Evolutionary conservation across 2,888 invertebrate genomes (phyloP).

Genomic region (Melinopterus prodromus): DNA sequence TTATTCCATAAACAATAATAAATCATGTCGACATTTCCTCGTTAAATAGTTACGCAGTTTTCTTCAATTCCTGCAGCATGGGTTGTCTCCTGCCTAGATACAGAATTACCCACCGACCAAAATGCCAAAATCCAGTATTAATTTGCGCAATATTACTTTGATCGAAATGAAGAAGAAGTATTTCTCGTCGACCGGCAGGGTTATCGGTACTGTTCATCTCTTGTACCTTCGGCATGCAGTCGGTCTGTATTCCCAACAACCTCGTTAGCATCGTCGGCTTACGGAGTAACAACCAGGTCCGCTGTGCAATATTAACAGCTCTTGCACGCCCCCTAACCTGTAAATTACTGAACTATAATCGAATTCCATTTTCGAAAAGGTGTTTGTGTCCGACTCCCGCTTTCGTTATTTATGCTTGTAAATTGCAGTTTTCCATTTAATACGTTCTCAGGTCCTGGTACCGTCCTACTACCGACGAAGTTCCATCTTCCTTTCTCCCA

Average conservation of each 20-base stretch:
- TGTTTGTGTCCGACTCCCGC: constrained; percentile 55
- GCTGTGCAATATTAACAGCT: constrained; percentile 51
- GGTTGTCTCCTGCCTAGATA: no score
- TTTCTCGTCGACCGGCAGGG: constrained; percentile 17
- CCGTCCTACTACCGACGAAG: background rate
- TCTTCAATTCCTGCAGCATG: no score
- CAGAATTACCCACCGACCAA: no score
- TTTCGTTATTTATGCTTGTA: constrained; percentile 52
- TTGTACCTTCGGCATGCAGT: constrained; percentile 40
- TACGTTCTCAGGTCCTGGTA: constrained; percentile 17
- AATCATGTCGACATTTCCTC: no score
- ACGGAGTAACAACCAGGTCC: constrained; percentile 34
- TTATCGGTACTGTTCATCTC: constrained; percentile 47
- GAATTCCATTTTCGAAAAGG: constrained; percentile 58
- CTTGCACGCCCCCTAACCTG: constrained; percentile 53
- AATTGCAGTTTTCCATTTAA: constrained; percentile 45
- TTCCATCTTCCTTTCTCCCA: background rate
- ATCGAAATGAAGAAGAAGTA: background rate
- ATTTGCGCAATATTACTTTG: background rate
- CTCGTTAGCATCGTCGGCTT: constrained; percentile 41
- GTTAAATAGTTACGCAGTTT: no score
- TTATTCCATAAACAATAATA: no score
- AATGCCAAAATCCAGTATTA: background rate
- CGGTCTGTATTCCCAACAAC: constrained; percentile 40
- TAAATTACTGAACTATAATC: constrained; percentile 56